phyloP scores from a whole-genome alignment of 2,113 vertebrate genomes.

The Holacanthus passer region DNA sequence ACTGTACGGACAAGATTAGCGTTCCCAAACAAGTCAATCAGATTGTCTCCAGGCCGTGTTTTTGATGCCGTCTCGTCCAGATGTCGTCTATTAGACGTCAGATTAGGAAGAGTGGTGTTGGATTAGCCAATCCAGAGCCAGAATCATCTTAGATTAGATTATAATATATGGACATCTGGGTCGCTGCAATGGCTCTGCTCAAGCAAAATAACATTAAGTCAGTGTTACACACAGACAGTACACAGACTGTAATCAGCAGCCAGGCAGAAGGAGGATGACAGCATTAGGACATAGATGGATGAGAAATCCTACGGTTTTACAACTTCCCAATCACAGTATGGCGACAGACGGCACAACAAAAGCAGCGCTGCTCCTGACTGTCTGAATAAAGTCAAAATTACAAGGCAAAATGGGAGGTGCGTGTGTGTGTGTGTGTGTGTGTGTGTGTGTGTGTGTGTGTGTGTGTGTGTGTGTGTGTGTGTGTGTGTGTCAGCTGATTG shows the following conservation, averaged over 20 bases:
- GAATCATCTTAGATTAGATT: conserved; percentile 82
- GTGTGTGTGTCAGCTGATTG: conserved; percentile 37
- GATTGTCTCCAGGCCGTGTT: conserved; percentile 55
- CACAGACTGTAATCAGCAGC: conserved; percentile 75
- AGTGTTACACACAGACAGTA: conserved; percentile 73
- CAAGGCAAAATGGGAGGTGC: conserved; percentile 45
- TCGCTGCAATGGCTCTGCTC: conserved; percentile 68
- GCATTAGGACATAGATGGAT: conserved; percentile 64
- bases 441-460: conserved; percentile 38
- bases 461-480: conserved; percentile 40
- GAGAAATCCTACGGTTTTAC: conserved; percentile 68
- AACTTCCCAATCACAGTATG: conserved; percentile 63
- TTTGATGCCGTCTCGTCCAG: conserved; percentile 64
- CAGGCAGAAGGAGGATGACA: conserved; percentile 63
- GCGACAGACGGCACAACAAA: conserved; percentile 47
- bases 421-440: conserved; percentile 32
- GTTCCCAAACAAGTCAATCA: conserved; percentile 70
- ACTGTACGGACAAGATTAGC: conserved; percentile 71
- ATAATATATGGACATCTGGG: conserved; percentile 80
- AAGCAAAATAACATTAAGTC: conserved; percentile 77
- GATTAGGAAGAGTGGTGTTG: conserved; percentile 78
- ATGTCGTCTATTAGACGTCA: conserved; percentile 75
- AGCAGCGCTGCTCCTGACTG: conserved; percentile 26
- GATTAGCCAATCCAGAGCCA: conserved; percentile 81
- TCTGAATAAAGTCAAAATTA: conserved; percentile 50